Percentiles rank a stretch among this genome's conserved stretches.
phyloP scores from a whole-genome alignment of 1,140 invertebrate genomes.

The Goniozus legneri region DNA sequence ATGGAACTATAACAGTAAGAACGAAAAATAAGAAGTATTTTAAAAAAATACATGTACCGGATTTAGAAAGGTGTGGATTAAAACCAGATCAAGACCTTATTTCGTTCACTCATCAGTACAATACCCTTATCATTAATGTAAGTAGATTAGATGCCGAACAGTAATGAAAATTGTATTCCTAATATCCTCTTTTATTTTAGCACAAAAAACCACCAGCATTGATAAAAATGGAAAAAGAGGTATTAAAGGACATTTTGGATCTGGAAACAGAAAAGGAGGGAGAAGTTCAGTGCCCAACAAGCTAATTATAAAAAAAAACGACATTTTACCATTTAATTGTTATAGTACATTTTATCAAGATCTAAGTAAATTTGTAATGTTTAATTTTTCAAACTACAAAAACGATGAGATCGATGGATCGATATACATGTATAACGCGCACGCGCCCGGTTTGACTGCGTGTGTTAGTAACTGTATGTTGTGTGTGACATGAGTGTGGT shows the following conservation, averaged over 20 bases:
- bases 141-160: conserved; percentile 19
- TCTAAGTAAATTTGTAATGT: neutral
- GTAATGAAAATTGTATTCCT: conserved; percentile 3
- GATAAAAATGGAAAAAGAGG: conserved; percentile 65
- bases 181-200: conserved; percentile 51
- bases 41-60: conserved; percentile 69
- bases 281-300: conserved; percentile 54
- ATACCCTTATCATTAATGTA: conserved; percentile 76
- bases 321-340: neutral
- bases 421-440: no score
- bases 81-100: conserved; percentile 62
- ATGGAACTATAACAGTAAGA: conserved; percentile 63
- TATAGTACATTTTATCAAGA: neutral
- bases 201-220: conserved; percentile 71
- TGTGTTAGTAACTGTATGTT: no score
- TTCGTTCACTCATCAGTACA: conserved; percentile 66
- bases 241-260: conserved; percentile 55
- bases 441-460: no score
- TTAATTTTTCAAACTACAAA: neutral
- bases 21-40: conserved; percentile 80
- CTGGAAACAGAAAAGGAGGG: conserved; percentile 56
- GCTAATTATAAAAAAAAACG: conserved; percentile 32
- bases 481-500: no score
- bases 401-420: no score
- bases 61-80: conserved; percentile 65